phyloP scores from a whole-genome alignment of 2,113 vertebrate species.

The Malurus melanocephalus region DNA sequence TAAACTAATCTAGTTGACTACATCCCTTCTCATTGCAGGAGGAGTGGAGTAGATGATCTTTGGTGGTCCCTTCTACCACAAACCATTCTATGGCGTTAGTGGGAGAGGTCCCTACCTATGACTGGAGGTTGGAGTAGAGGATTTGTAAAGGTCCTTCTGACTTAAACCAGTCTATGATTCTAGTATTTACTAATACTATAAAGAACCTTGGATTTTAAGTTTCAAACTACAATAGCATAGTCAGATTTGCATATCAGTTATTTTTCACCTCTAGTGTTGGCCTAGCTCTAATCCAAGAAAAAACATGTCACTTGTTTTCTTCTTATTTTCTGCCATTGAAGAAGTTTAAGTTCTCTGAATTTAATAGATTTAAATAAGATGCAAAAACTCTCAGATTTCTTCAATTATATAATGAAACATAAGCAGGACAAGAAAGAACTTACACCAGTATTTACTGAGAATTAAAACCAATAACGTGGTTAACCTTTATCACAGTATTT shows the following conservation, averaged over 20 bases:
- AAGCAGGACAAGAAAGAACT: not conserved
- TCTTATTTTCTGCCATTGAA: not conserved
- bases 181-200: not conserved
- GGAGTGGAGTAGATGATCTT: not conserved
- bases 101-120: not conserved
- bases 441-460: not conserved
- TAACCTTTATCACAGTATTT: not conserved
- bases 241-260: not conserved
- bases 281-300: not conserved
- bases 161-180: not conserved
- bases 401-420: not conserved
- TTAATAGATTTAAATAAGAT: not conserved
- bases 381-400: not conserved
- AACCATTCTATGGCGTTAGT: not conserved
- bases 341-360: not conserved
- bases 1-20: not conserved
- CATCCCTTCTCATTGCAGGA: not conserved
- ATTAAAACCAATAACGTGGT: not conserved
- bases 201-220: not conserved
- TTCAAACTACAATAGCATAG: not conserved
- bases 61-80: not conserved
- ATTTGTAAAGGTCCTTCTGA: not conserved
- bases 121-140: not conserved
- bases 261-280: not conserved
- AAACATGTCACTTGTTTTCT: not conserved